A percentile compares a stretch with the other conserved stretches of the same genome.
These are phyloP conservation scores for Panurus biarmicus DNA, from an alignment of 2,113 vertebrate species.

Conservation along the genomic window DNA sequence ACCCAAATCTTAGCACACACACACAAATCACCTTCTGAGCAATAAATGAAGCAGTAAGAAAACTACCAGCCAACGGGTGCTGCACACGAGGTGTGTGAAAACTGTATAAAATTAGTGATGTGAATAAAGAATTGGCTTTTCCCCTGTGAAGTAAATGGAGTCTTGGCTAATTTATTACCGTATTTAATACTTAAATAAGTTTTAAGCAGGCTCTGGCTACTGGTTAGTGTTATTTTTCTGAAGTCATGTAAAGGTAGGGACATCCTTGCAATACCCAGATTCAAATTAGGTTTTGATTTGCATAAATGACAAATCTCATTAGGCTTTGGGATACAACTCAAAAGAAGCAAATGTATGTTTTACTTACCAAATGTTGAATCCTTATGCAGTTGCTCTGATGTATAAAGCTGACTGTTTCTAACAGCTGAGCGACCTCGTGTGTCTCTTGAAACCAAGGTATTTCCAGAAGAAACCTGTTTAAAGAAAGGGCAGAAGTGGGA, in stretches of 20 bases:
- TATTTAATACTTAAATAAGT: background rate
- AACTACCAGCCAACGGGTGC: no score
- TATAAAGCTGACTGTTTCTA: slow-evolving; percentile 65
- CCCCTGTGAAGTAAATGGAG: no score
- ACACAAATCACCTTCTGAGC: no score
- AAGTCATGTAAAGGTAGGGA: background rate
- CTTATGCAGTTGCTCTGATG: slow-evolving; percentile 18
- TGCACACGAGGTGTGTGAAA: no score
- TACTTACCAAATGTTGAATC: slow-evolving; percentile 12
- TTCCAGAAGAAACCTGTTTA: slow-evolving; percentile 42
- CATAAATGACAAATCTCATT: background rate
- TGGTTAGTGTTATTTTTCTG: background rate
- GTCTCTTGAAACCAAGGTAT: slow-evolving; percentile 53
- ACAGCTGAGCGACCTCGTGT: slow-evolving; percentile 66
- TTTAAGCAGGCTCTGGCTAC: background rate
- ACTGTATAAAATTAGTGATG: no score
- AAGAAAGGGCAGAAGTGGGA: background rate
- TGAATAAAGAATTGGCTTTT: no score
- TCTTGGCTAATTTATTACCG: background rate
- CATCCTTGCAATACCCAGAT: background rate
- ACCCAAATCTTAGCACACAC: no score
- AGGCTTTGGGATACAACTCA: background rate
- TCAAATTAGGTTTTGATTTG: background rate
- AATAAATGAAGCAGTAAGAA: no score
- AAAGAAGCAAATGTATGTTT: background rate